A percentile compares a stretch with the other conserved stretches of the same genome.
Conservation (phyloP, 2,113 vertebrate species). For the Macroglossus sobrinus region DNA sequence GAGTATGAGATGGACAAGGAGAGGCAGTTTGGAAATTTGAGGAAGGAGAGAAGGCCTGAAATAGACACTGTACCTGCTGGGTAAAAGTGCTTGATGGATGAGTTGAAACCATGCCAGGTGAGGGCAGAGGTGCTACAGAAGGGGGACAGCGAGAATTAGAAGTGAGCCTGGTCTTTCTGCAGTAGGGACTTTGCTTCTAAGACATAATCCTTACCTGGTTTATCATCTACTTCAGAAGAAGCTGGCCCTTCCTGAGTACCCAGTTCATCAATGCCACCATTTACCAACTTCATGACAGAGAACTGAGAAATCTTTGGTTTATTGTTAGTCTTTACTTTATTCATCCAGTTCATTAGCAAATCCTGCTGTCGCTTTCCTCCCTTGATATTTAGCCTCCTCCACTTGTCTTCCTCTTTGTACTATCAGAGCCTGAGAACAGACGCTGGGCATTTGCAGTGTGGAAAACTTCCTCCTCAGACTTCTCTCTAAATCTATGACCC, state of each 20-base stretch:
- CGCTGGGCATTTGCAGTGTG: background rate
- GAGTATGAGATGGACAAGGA: background rate
- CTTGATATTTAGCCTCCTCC: background rate
- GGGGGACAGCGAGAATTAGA: background rate
- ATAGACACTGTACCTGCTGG: background rate
- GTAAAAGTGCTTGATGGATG: background rate
- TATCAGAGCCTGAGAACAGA: background rate
- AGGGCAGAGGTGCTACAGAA: background rate
- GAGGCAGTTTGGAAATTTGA: background rate
- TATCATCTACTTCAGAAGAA: background rate
- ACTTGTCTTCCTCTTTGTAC: background rate
- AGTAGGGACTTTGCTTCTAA: background rate
- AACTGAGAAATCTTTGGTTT: background rate
- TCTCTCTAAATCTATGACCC: background rate
- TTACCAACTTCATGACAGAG: background rate
- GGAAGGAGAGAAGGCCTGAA: background rate
- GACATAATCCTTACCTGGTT: background rate
- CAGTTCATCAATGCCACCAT: background rate
- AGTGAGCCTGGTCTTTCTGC: background rate
- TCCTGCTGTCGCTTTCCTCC: background rate
- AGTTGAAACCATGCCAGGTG: background rate
- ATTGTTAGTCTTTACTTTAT: background rate
- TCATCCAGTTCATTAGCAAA: background rate
- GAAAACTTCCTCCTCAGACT: background rate
- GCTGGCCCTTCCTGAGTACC: background rate